Base-by-base conservation (phyloP, 1,140 invertebrate genomes). In the Euschistus heros region DNA sequence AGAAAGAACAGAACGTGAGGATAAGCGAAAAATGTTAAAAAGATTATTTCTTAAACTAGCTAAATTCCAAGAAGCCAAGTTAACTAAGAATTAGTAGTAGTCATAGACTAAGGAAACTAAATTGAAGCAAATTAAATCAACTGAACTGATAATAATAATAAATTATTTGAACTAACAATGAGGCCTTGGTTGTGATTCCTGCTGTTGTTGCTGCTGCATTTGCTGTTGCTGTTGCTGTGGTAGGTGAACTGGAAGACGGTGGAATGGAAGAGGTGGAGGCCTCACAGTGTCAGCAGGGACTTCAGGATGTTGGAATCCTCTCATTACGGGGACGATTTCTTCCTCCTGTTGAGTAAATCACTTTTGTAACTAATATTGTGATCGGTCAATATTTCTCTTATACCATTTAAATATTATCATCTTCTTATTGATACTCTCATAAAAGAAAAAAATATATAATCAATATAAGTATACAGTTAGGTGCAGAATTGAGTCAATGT, bases 81-180 rank as follows among this genome's bases (percentile, higher is more conserved):
- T n/a, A n/a, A n/a, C n/a, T 15, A 18, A n/a, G 24, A n/a, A 59
- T 13, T 15, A 59, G 20, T 13, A 18, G 10, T n/a, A 13, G 10
- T 26, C 18, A 20, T 59, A 64, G 26, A 42, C 26, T 50, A 50
- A n/a, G 47, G 14, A 33, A 42, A 18, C 14, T 2, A 13, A 5
- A 20, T 33, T n/a, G 50, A 7, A 22, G 4, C 5, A 18, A 18
- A 18, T 52, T 52, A 52, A 17, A 30, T 60, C 7, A 22, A 60
- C 57, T 60, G 20, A 60, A 57, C 22, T 20, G 10, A 15, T 15
- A 55, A 55, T 15, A 20, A n/a, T n/a, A n/a, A n/a, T n/a, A n/a
- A 37, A 37, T 10, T 37, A 37, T 37, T 37, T 44, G 22, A 66
- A 72, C 71, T 69, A 63, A 73, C 72, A 73, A 63, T 73, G 72